Conservation (phyloP, 2,797 vertebrate species). For the Arnoldichthys spilopterus region DNA sequence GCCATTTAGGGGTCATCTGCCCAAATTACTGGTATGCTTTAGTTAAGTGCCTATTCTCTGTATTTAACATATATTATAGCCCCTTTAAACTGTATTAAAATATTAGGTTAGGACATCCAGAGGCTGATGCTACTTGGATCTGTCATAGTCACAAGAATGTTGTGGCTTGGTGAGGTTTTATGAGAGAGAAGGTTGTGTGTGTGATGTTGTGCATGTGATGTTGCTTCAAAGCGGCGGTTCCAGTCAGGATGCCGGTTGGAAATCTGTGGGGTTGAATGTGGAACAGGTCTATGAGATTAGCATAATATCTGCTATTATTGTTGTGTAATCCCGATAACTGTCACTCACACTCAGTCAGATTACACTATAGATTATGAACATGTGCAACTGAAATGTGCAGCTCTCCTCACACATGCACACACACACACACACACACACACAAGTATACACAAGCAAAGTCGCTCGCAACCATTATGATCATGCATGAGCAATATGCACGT, state of each 20-base stretch:
- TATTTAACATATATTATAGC: background rate
- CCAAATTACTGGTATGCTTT: too few relatives aligned
- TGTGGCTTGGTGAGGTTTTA: background rate
- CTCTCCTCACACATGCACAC: conserved; percentile 46
- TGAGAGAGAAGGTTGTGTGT: background rate
- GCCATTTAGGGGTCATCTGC: background rate
- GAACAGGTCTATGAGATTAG: conserved; percentile 75
- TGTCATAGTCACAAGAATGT: background rate
- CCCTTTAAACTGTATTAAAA: background rate
- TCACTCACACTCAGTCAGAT: conserved; percentile 82
- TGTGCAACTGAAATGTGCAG: conserved; percentile 70
- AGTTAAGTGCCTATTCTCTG: background rate
- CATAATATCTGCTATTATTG: conserved; percentile 86
- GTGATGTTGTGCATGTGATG: background rate
- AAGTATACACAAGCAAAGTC: conserved; percentile 12
- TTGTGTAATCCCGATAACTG: conserved; percentile 84
- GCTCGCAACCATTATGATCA: background rate
- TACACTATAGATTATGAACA: conserved; percentile 80
- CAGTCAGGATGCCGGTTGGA: conserved; percentile 52
- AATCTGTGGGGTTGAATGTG: conserved; percentile 63
- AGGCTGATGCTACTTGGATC: background rate
- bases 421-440: conserved; percentile 32
- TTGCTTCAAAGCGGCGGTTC: background rate
- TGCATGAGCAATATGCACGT: conserved; percentile 15
- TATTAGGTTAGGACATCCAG: background rate